A percentile compares a stretch with the other conserved stretches of the same genome.
Evolutionary conservation across 2,797 vertebrate genomes (phyloP).

Genomic region (Anguilla megastoma): DNA sequence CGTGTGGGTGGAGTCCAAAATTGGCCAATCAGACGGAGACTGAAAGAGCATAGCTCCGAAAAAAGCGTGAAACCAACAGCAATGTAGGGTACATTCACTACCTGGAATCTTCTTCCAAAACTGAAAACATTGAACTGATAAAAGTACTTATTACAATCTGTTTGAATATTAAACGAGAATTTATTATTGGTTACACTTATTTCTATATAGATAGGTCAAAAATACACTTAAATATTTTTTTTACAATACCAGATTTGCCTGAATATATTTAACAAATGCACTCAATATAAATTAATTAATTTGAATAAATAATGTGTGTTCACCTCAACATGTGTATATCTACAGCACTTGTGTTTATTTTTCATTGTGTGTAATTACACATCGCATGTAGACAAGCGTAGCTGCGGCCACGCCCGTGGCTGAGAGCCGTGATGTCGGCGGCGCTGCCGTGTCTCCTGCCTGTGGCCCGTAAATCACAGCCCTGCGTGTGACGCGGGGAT

Average conservation of each 20-base stretch:
- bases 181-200: no score
- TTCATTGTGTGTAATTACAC: background rate
- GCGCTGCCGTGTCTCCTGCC: background rate
- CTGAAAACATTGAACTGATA: background rate
- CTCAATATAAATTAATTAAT: background rate
- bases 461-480: background rate
- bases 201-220: background rate
- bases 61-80: background rate
- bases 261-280: background rate
- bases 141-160: background rate
- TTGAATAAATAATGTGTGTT: background rate
- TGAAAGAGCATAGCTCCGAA: background rate
- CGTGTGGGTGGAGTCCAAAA: background rate
- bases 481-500: background rate
- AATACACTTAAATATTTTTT: background rate
- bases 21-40: background rate
- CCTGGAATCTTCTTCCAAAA: background rate
- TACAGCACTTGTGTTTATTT: background rate
- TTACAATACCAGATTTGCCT: background rate
- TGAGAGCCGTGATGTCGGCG: background rate
- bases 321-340: background rate
- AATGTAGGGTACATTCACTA: background rate
- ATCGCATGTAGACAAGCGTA: background rate
- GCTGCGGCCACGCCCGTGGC: background rate
- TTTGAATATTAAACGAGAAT: background rate